Evolutionary conservation across 2,888 invertebrate genomes (phyloP), one percentile per base, ranked within the genome.

Genomic region (Andrena praecox): DNA sequence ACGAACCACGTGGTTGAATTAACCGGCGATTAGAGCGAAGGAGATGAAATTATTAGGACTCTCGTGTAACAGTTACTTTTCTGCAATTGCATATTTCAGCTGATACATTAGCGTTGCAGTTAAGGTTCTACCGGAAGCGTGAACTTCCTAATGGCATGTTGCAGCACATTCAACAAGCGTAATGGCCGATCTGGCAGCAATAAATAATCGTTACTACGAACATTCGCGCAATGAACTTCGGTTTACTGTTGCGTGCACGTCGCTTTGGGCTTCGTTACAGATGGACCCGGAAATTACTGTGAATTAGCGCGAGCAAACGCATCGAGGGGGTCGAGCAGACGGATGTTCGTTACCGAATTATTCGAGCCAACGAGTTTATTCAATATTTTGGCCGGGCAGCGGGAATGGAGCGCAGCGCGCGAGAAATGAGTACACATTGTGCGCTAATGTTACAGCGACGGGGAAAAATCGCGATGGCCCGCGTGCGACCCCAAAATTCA

Each of bases 231-330:
- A 59, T 33, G 50, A 63, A 31, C 33, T 52, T 69, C 42, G 63
- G 29, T 7, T 56, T 20, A 16, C 2, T 62, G 50, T 80, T 50
- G 50, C 20, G 29, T 16, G 6, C 42, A 27, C 50, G 63, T 68
- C 48, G 56, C 54, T 80, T 27, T 48, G 29, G 29, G 63, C 35
- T 80, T 81, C 68, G 52, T 82, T 72, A 76, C 76, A 63, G 59
- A 20, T 59, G 63, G 48, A 31, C 29, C 29, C 8, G 62, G 50
- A 66, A 81, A 82, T 82, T 82, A 63, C 48, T 52, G 59, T 52
- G 20, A 78, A 77, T 84, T 78, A 84, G 69, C 66, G 42, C 7
- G 50, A 69, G 20, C 64, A 56, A 24, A 69, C 50, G 64, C 7
- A 52, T n/a, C 2, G 50, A 24, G 10, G 35, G 12, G 27, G n/a